These are phyloP conservation scores for Macrophya alboannulata DNA, from an alignment of 2,888 invertebrate species.

Conservation along the genomic window DNA sequence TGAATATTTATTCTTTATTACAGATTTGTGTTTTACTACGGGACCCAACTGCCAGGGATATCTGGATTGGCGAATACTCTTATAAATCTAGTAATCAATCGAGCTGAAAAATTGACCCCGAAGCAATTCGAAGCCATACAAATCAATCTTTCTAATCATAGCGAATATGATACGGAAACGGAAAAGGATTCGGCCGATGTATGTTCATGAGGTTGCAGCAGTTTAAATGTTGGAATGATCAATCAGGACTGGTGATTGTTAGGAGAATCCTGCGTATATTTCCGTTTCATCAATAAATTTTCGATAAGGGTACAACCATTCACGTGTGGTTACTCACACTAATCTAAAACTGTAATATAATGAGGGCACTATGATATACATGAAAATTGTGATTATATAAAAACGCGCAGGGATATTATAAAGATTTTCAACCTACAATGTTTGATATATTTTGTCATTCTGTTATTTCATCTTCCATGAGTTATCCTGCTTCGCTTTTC, in stretches of 20 bases:
- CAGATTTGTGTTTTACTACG: constrained; percentile 64
- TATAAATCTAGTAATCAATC: constrained; percentile 59
- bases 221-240: not conserved
- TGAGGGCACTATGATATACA: not conserved
- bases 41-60: constrained; percentile 59
- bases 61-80: constrained; percentile 59
- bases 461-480: not conserved
- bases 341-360: not conserved
- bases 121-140: constrained; percentile 2
- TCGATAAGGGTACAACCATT: not conserved
- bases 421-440: not conserved
- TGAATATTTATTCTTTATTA: constrained; percentile 52
- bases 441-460: not conserved
- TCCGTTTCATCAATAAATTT: not conserved
- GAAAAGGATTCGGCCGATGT: not conserved
- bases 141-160: not conserved
- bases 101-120: constrained; percentile 63
- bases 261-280: not conserved
- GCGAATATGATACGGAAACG: not conserved
- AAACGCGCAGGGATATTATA: not conserved
- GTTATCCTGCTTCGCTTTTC: not conserved
- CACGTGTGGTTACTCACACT: not conserved
- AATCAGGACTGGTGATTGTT: too few relatives aligned
- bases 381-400: not conserved
- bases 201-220: not conserved